These are phyloP conservation scores for Eulacestoma nigropectus DNA, from an alignment of 2,113 vertebrate species.

Conservation along the genomic window DNA sequence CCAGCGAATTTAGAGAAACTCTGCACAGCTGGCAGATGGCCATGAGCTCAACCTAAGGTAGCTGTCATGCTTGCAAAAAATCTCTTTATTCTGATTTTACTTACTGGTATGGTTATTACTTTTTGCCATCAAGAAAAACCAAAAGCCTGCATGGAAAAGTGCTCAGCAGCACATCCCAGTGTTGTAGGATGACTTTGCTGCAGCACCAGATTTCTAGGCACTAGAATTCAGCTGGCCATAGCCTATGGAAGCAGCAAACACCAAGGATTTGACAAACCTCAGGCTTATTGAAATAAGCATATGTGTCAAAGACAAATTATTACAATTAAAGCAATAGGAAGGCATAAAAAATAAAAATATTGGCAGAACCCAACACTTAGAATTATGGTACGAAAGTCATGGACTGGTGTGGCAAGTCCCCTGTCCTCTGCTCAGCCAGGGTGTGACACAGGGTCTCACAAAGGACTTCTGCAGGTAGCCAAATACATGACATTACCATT, in stretches of 20 bases:
- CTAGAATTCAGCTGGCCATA: not conserved
- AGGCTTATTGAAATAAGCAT: not conserved
- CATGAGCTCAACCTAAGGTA: not conserved
- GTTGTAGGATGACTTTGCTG: not conserved
- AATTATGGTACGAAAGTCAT: not conserved
- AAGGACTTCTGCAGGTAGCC: not conserved
- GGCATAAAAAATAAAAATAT: not conserved
- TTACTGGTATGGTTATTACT: not conserved
- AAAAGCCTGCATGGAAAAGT: not conserved
- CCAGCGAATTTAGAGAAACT: not conserved
- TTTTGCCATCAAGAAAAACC: not conserved
- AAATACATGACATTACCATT: not conserved
- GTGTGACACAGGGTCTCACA: rapidly evolving
- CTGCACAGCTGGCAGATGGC: not conserved
- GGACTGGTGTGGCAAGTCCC: not conserved
- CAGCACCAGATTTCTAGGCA: not conserved
- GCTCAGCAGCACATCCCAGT: not conserved
- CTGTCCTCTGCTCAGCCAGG: not conserved
- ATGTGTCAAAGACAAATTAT: not conserved
- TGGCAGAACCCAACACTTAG: not conserved
- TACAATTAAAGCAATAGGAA: not conserved
- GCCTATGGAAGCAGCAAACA: not conserved
- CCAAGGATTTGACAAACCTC: rapidly evolving
- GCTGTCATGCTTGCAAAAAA: not conserved
- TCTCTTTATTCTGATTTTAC: not conserved